phyloP scores from a whole-genome alignment of 2,113 vertebrate genomes.

The Hypocryptadius cinnamomeus region DNA sequence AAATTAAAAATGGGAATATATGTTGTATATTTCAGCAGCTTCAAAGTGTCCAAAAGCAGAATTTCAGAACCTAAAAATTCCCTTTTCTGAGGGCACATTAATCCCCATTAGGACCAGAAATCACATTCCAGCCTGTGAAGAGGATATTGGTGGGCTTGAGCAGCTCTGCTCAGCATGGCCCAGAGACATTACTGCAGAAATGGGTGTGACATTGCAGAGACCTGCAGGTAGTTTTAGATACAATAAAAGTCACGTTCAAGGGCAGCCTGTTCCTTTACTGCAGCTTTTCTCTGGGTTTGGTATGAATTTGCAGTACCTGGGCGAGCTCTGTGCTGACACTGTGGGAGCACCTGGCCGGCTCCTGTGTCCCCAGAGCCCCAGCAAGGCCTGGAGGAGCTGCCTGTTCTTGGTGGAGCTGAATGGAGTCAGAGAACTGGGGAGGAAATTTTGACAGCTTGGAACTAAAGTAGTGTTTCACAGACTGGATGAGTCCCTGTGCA shows the following conservation, averaged over 20 bases:
- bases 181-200: not conserved
- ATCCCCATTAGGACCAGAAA: not conserved
- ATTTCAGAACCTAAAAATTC: not conserved
- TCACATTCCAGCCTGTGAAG: not conserved
- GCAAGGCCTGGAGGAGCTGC: not conserved
- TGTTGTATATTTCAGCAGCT: not conserved
- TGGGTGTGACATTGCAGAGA: not conserved
- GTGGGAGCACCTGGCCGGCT: not conserved
- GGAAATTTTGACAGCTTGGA: not conserved
- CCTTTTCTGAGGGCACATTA: not conserved
- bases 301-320: accelerated
- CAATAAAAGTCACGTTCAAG: not conserved
- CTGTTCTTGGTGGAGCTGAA: not conserved
- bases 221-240: not conserved
- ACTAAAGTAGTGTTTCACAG: not conserved
- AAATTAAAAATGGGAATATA: not conserved
- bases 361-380: not conserved
- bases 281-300: not conserved
- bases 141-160: not conserved
- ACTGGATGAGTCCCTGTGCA: too few species aligned
- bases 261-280: not conserved
- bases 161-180: not conserved
- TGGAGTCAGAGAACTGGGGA: not conserved
- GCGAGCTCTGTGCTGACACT: not conserved
- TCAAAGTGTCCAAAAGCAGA: not conserved